Percentiles rank a stretch among this genome's conserved stretches.
These are phyloP conservation scores for Pao palembangensis DNA, from an alignment of 2,113 vertebrate genomes.

Conservation along the genomic window DNA sequence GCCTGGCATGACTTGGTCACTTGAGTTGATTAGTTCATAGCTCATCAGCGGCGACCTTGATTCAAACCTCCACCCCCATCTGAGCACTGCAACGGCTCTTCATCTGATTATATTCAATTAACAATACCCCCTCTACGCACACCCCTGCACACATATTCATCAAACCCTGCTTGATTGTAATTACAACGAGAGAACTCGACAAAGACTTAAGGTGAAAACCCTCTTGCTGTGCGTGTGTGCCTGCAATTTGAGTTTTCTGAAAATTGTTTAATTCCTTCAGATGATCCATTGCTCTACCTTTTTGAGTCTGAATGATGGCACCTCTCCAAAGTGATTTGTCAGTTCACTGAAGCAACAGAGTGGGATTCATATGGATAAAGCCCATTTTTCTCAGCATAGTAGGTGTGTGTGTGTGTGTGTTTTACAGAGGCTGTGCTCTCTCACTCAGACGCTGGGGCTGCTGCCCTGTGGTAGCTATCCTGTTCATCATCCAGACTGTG, in stretches of 20 bases:
- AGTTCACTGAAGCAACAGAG: constrained; percentile 59
- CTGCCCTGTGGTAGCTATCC: constrained; percentile 8
- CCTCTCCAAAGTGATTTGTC: constrained; percentile 68
- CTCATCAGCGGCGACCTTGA: constrained; percentile 55
- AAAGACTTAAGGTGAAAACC: constrained; percentile 35
- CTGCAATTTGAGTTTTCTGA: constrained; percentile 25
- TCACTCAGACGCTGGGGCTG: constrained; percentile 23
- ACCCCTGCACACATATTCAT: neutral
- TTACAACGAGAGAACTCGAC: constrained; percentile 30
- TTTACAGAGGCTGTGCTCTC: constrained; percentile 17
- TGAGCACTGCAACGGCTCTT: constrained; percentile 37
- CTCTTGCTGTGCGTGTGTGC: constrained; percentile 25
- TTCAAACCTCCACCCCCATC: constrained; percentile 17
- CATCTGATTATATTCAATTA: constrained; percentile 61
- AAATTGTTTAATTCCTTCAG: constrained; percentile 53
- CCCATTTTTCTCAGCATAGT: constrained; percentile 20
- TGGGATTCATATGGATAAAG: constrained; percentile 36
- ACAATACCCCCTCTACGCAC: constrained; percentile 24
- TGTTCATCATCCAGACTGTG: constrained; percentile 26
- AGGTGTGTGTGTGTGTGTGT: constrained; percentile 9
- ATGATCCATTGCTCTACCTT: constrained; percentile 41
- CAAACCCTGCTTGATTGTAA: constrained; percentile 45
- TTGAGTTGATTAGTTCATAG: constrained; percentile 57
- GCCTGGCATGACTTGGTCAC: constrained; percentile 37
- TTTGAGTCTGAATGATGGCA: constrained; percentile 62